phyloP scores from a whole-genome alignment of 2,888 invertebrate species.

The Melanophora roralis region DNA sequence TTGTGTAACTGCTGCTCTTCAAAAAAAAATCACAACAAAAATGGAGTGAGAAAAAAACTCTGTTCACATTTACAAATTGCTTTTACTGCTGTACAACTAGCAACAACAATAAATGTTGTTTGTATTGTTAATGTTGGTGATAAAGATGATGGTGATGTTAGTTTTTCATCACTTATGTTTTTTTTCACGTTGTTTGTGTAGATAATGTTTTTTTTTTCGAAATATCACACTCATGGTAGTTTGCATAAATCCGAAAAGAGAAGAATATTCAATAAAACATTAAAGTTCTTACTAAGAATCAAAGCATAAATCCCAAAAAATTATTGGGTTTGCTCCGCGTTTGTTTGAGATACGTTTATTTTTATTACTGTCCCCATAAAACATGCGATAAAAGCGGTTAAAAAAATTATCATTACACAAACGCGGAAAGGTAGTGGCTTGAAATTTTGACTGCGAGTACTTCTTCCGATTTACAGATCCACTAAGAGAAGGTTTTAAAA shows the following conservation, averaged over 20 bases:
- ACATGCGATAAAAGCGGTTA: too few relatives aligned
- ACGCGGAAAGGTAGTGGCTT: too few relatives aligned
- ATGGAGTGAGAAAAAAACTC: slow-evolving; percentile 2
- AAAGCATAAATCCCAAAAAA: too few relatives aligned
- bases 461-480: too few relatives aligned
- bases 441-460: too few relatives aligned
- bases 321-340: too few relatives aligned
- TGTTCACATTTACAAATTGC: slow-evolving; percentile 46
- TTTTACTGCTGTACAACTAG: slow-evolving; percentile 26
- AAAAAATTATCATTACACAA: too few relatives aligned
- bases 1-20: slow-evolving; percentile 12
- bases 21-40: slow-evolving; percentile 23
- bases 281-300: too few relatives aligned
- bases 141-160: slow-evolving; percentile 41
- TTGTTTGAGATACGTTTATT: too few relatives aligned
- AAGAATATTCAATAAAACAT: too few relatives aligned
- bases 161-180: not conserved
- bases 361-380: too few relatives aligned
- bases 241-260: not conserved
- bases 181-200: slow-evolving; percentile 21
- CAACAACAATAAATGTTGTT: slow-evolving; percentile 46
- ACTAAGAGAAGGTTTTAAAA: too few relatives aligned
- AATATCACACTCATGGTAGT: not conserved
- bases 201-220: slow-evolving; percentile 9
- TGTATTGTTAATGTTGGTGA: slow-evolving; percentile 47